phyloP scores from a whole-genome alignment of 1,140 invertebrate genomes.

The Drosophila gunungcola region DNA sequence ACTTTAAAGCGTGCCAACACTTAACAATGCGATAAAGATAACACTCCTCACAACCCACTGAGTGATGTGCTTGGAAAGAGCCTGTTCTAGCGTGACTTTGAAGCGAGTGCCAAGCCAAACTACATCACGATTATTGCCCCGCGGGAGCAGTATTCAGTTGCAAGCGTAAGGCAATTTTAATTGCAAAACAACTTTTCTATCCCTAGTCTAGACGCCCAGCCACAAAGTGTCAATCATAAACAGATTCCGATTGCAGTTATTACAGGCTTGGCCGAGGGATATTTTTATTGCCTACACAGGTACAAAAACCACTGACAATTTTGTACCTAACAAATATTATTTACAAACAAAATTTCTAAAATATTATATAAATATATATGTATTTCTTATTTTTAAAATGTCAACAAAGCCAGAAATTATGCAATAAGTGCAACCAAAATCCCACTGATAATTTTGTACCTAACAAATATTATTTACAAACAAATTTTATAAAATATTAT shows the following conservation, averaged over 20 bases:
- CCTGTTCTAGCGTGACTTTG: conserved; percentile 9
- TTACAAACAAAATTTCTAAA: too few species aligned
- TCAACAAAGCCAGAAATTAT: too few species aligned
- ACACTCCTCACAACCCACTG: conserved; percentile 19
- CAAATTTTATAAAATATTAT: too few species aligned
- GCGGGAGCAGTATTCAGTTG: conserved; percentile 13
- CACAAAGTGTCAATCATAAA: conserved; percentile 69
- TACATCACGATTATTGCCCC: conserved; percentile 13
- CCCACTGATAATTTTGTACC: too few species aligned
- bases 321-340: too few species aligned
- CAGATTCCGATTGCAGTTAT: conserved; percentile 32
- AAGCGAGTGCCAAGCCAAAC: conserved; percentile 1
- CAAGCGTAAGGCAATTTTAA: conserved; percentile 55
- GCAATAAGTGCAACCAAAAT: too few species aligned
- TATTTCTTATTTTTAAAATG: too few species aligned
- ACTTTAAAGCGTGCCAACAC: conserved; percentile 76
- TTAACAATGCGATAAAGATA: conserved; percentile 75
- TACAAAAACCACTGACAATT: background rate
- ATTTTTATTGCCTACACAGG: conserved; percentile 12
- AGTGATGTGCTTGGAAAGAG: background rate
- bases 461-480: too few species aligned
- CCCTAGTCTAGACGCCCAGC: conserved; percentile 22
- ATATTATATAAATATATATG: too few species aligned
- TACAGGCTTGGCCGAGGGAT: conserved; percentile 8
- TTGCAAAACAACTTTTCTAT: conserved; percentile 49